A percentile compares a stretch with the other conserved stretches of the same genome.
Conservation (phyloP, 2,888 invertebrate species). For the Lingula anatina region DNA sequence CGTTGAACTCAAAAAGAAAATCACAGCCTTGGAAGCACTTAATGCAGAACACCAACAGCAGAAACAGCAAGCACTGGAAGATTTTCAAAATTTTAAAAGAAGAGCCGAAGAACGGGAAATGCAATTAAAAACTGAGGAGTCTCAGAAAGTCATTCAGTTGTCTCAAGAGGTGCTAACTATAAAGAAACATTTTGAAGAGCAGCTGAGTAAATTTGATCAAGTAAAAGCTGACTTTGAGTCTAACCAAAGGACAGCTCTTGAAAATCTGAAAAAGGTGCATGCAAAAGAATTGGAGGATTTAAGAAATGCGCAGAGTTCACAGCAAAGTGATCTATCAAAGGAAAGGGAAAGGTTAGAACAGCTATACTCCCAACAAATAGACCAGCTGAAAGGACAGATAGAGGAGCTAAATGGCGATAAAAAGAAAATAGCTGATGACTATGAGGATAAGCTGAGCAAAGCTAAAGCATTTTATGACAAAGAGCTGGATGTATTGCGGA, state of each 20-base stretch:
- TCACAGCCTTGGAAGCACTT: slow-evolving; percentile 29
- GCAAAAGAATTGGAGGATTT: slow-evolving; percentile 35
- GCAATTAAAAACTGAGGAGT: slow-evolving; percentile 32
- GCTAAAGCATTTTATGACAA: slow-evolving; percentile 47
- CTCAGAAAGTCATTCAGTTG: slow-evolving; percentile 32
- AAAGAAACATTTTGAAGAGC: slow-evolving; percentile 43
- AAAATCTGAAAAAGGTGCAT: slow-evolving; percentile 30
- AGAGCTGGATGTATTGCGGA: slow-evolving; percentile 38
- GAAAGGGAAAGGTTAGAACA: slow-evolving; percentile 33
- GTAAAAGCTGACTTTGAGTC: slow-evolving; percentile 28
- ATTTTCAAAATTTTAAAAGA: slow-evolving; percentile 34
- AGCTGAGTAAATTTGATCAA: slow-evolving; percentile 29
- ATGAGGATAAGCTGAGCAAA: slow-evolving; percentile 41
- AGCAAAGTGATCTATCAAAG: slow-evolving; percentile 30
- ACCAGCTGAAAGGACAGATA: slow-evolving; percentile 21
- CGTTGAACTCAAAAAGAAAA: slow-evolving; percentile 21
- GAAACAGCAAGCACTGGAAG: slow-evolving; percentile 22
- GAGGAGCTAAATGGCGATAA: slow-evolving; percentile 27
- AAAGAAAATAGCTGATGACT: slow-evolving; percentile 33
- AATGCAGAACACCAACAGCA: slow-evolving; percentile 32
- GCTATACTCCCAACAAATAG: slow-evolving; percentile 29
- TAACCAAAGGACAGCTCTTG: slow-evolving; percentile 30
- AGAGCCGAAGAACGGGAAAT: slow-evolving; percentile 30
- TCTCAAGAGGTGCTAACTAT: slow-evolving; percentile 39
- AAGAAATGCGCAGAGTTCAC: slow-evolving; percentile 19